These are phyloP conservation scores for Dreissena polymorpha DNA, from an alignment of 1,140 invertebrate genomes.

Conservation along the genomic window DNA sequence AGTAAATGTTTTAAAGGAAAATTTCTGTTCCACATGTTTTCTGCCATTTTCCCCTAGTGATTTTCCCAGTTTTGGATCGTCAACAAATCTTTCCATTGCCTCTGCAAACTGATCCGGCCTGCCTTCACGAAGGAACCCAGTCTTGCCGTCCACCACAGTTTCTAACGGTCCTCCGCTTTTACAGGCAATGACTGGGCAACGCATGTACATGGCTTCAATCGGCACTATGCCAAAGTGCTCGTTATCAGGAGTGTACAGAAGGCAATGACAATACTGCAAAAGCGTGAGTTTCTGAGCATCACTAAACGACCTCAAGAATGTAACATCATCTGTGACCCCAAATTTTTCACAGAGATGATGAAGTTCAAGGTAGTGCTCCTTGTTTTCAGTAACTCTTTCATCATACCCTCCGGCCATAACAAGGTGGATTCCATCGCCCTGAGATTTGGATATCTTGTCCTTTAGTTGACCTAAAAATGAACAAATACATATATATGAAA, in stretches of 20 bases:
- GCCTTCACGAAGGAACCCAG: conserved; percentile 92
- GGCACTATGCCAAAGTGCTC: conserved; percentile 99
- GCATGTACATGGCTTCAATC: conserved; percentile 97
- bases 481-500: neutral
- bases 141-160: conserved; percentile 92
- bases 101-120: conserved; percentile 86
- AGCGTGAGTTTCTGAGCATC: conserved; percentile 92
- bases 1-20: conserved; percentile 90
- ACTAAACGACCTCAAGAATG: conserved; percentile 92
- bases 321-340: conserved; percentile 87
- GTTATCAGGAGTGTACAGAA: conserved; percentile 97
- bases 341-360: conserved; percentile 84
- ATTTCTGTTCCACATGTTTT: conserved; percentile 87
- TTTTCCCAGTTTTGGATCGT: conserved; percentile 80
- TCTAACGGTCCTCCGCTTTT: conserved; percentile 97
- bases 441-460: conserved; percentile 80
- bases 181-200: conserved; percentile 95
- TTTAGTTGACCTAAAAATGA: conserved; percentile 68
- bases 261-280: conserved; percentile 86
- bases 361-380: conserved; percentile 92
- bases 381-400: conserved; percentile 92
- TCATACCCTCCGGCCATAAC: conserved; percentile 99
- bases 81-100: conserved; percentile 88
- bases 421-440: conserved; percentile 84
- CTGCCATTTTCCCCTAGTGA: conserved; percentile 87